A percentile compares a stretch with the other conserved stretches of the same genome.
phyloP scores from a whole-genome alignment of 2,888 invertebrate genomes.

The Cenopis cana region DNA sequence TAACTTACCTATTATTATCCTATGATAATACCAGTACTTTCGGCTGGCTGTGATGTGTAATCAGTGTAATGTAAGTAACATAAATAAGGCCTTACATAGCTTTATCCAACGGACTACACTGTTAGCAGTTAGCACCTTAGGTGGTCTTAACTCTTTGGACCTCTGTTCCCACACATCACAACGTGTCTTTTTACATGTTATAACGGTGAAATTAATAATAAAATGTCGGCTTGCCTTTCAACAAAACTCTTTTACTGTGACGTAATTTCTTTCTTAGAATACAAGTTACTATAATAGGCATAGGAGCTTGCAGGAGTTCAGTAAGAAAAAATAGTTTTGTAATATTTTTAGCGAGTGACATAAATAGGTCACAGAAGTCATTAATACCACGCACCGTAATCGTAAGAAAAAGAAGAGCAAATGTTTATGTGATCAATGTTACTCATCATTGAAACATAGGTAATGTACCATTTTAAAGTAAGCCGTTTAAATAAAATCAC shows the following conservation, averaged over 20 bases:
- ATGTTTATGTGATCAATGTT: too few species aligned
- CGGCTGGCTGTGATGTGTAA: not conserved
- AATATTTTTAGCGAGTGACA: not conserved
- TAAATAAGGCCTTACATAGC: not conserved
- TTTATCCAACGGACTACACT: conserved; percentile 59
- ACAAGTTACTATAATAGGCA: not conserved
- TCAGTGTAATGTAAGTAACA: too few species aligned
- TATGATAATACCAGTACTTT: not conserved
- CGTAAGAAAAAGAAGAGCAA: too few species aligned
- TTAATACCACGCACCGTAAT: not conserved
- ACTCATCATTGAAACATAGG: too few species aligned
- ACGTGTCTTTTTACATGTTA: conserved; percentile 28
- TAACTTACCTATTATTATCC: too few species aligned
- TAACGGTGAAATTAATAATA: conserved; percentile 23
- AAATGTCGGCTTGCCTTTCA: conserved; percentile 18
- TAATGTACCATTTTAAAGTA: too few species aligned
- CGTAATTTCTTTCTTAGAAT: not conserved
- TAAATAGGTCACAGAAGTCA: conserved; percentile 11
- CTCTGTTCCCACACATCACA: conserved; percentile 51
- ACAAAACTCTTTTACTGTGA: conserved; percentile 5
- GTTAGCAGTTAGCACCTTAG: conserved; percentile 56
- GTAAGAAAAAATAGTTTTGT: conserved; percentile 3
- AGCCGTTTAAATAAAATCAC: too few species aligned
- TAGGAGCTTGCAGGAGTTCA: conserved; percentile 1
- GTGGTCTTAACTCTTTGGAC: conserved; percentile 47